Conservation (phyloP, 2,797 vertebrate genomes). For the Gymnoscopelus microlampas region DNA sequence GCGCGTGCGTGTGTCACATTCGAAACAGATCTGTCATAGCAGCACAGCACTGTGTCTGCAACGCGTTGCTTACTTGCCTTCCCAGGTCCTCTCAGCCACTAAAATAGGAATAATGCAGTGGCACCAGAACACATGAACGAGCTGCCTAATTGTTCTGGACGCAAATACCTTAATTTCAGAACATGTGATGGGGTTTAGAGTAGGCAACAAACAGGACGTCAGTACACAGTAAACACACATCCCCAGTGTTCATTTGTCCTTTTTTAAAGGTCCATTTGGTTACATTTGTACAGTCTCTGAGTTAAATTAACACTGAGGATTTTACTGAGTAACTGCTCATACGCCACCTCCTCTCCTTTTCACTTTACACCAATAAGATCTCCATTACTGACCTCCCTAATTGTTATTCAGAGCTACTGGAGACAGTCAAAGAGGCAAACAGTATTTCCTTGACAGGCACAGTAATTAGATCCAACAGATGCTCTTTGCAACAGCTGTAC, state of each 20-base stretch:
- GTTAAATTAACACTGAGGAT: no score
- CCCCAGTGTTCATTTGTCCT: no score
- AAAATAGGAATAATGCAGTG: background rate
- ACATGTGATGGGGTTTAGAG: background rate
- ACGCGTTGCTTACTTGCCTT: background rate
- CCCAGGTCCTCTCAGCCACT: no score
- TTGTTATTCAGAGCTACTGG: slow-evolving; percentile 66
- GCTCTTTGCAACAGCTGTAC: slow-evolving; percentile 65
- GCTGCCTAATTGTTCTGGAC: slow-evolving; percentile 1
- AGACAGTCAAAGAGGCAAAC: slow-evolving; percentile 62
- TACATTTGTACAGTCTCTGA: no score
- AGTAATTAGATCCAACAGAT: slow-evolving; percentile 77
- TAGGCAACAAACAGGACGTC: slow-evolving; percentile 2
- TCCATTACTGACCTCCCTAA: slow-evolving; percentile 57
- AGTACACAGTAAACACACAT: background rate
- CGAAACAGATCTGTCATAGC: background rate
- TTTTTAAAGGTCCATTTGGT: no score
- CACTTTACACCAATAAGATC: slow-evolving; percentile 53
- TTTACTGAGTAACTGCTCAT: slow-evolving; percentile 6
- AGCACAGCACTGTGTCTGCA: background rate
- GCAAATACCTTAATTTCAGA: slow-evolving; percentile 17
- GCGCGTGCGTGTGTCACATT: background rate
- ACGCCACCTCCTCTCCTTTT: slow-evolving; percentile 22
- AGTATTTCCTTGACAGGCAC: slow-evolving; percentile 72
- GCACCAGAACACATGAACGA: background rate